phyloP scores from a whole-genome alignment of 2,797 vertebrate genomes.

The Potorous gilbertii region DNA sequence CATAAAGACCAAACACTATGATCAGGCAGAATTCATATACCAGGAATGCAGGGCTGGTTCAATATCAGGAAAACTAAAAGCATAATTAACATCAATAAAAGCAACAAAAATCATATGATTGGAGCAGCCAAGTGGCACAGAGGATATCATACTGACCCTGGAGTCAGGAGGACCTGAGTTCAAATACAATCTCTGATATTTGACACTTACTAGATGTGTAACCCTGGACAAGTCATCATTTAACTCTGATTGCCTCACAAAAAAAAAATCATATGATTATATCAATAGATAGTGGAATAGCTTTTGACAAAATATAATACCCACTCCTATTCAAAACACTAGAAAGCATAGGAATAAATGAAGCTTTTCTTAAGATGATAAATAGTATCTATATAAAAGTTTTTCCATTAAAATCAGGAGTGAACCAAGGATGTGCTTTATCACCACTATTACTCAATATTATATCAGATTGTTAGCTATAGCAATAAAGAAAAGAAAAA shows the following conservation, averaged over 20 bases:
- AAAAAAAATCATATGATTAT: not conserved
- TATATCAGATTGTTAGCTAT: not conserved
- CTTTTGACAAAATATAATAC: not conserved
- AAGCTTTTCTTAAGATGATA: not conserved
- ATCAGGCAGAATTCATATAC: not conserved
- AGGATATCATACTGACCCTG: no score
- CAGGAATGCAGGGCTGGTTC: not conserved
- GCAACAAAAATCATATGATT: not conserved
- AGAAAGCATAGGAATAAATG: not conserved
- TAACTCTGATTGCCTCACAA: not conserved
- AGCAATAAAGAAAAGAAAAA: not conserved
- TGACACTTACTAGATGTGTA: no score
- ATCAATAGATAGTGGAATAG: not conserved
- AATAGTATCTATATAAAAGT: not conserved
- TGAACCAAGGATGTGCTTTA: not conserved
- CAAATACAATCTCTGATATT: no score
- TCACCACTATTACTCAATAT: not conserved
- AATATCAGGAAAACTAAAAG: not conserved
- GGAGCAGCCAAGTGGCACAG: no score
- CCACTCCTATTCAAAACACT: not conserved
- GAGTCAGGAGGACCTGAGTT: no score
- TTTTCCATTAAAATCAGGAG: not conserved
- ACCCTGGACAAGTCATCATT: no score
- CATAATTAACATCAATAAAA: not conserved
- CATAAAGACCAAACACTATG: not conserved